Percentiles rank a stretch among this genome's conserved stretches.
Evolutionary conservation across 2,888 invertebrate genomes (phyloP).

Genomic region (Nysson spinosus): DNA sequence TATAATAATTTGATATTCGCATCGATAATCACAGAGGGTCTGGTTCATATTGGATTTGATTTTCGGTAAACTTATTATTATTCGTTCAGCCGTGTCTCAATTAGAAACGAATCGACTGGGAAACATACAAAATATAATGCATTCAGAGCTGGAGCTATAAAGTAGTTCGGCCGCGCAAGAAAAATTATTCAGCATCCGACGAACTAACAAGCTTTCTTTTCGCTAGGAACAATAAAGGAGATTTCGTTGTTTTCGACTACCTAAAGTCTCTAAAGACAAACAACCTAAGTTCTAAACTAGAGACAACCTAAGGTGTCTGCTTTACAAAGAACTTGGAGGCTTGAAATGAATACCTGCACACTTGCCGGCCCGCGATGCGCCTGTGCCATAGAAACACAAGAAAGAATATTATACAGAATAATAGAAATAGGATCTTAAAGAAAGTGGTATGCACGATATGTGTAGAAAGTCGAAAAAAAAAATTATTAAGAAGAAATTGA

Average conservation of each 20-base stretch:
- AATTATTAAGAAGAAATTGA: neutral
- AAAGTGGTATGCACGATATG: slow-evolving; percentile 4
- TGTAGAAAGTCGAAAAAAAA: slow-evolving; percentile 4
- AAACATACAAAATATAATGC: no score
- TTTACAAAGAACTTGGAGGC: slow-evolving; percentile 29
- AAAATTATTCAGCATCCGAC: neutral
- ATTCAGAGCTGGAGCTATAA: slow-evolving; percentile 28
- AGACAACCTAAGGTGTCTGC: slow-evolving; percentile 50
- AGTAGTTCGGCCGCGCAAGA: no score
- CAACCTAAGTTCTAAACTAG: slow-evolving; percentile 45
- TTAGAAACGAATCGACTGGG: no score
- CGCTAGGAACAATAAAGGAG: slow-evolving; percentile 23
- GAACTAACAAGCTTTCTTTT: slow-evolving; percentile 36
- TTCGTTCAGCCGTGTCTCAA: no score
- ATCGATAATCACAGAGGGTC: neutral
- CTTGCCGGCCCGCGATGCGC: slow-evolving; percentile 58
- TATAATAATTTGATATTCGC: no score
- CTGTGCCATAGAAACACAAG: slow-evolving; percentile 59
- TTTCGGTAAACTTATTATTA: neutral
- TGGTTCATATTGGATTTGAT: neutral
- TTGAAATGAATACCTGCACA: slow-evolving; percentile 56
- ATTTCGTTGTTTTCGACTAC: no score
- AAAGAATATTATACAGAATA: slow-evolving; percentile 53
- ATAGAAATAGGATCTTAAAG: slow-evolving; percentile 30
- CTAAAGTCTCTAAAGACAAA: slow-evolving; percentile 16